A percentile compares a stretch with the other conserved stretches of the same genome.
phyloP scores from a whole-genome alignment of 2,113 vertebrate genomes.

The Rattus norvegicus region DNA sequence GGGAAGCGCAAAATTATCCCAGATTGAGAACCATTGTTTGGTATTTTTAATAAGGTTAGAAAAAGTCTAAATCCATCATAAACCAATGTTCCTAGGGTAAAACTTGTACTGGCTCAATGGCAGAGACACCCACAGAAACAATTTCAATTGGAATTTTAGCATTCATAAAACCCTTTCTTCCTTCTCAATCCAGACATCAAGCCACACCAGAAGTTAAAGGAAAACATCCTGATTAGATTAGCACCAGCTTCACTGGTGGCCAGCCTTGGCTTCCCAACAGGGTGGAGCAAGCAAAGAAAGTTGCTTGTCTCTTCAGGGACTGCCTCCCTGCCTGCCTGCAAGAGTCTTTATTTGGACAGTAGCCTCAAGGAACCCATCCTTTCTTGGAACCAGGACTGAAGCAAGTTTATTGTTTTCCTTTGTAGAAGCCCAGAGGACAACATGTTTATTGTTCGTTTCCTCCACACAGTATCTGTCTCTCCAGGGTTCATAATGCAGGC shows the following conservation, averaged over 20 bases:
- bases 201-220: conserved; percentile 72
- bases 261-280: conserved; percentile 39
- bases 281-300: conserved; percentile 66
- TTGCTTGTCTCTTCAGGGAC: conserved; percentile 43
- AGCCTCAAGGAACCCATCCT: conserved; percentile 65
- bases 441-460: conserved; percentile 79
- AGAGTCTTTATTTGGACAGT: conserved; percentile 56
- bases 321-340: conserved; percentile 23
- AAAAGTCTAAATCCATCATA: conserved; percentile 44
- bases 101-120: conserved; percentile 46
- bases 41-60: conserved; percentile 7
- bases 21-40: background rate
- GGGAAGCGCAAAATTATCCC: background rate
- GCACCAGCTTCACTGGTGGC: conserved; percentile 72
- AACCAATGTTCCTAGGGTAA: conserved; percentile 9
- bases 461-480: conserved; percentile 55
- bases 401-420: conserved; percentile 78
- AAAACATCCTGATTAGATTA: conserved; percentile 82
- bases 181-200: conserved; percentile 64
- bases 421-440: conserved; percentile 71
- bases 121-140: conserved; percentile 46
- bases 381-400: conserved; percentile 68
- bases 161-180: conserved; percentile 45
- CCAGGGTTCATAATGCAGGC: conserved; percentile 21
- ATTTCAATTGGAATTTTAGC: conserved; percentile 35